A percentile compares a stretch with the other conserved stretches of the same genome.
Conservation (phyloP, 2,888 invertebrate species). For the Crocallis elinguaria region DNA sequence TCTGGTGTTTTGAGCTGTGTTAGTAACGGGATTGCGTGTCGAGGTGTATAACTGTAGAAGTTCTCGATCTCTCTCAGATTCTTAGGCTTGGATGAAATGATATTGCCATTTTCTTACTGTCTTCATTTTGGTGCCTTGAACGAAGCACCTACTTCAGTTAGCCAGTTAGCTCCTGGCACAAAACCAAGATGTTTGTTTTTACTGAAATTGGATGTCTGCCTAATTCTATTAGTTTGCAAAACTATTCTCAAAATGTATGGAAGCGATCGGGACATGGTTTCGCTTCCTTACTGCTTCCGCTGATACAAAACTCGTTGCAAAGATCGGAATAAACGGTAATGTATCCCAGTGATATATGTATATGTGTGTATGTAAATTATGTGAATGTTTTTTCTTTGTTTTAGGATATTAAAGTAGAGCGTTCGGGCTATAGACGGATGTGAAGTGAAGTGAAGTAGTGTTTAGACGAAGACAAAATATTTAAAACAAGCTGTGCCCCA, state of each 20-base stretch:
- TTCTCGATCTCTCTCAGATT: too few relatives aligned
- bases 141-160: background rate
- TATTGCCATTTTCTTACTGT: too few relatives aligned
- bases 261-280: constrained; percentile 12
- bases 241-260: constrained; percentile 13
- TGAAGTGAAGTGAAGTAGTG: constrained; percentile 11
- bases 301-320: constrained; percentile 23
- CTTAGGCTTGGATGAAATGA: too few relatives aligned
- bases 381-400: constrained; percentile 15
- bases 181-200: constrained; percentile 31
- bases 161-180: background rate
- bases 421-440: constrained; percentile 4
- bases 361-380: constrained; percentile 15
- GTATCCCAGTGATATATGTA: constrained; percentile 5
- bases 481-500: too few relatives aligned
- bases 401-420: constrained; percentile 14
- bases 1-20: too few relatives aligned
- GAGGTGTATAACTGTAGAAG: too few relatives aligned
- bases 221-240: constrained; percentile 48
- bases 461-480: too few relatives aligned
- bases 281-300: constrained; percentile 19
- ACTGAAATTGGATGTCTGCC: constrained; percentile 50
- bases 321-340: constrained; percentile 15
- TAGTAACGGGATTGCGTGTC: too few relatives aligned
- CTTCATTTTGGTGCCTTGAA: too few relatives aligned